phyloP scores from a whole-genome alignment of 2,888 invertebrate species.

The Lepidocyrtoides sp. region DNA sequence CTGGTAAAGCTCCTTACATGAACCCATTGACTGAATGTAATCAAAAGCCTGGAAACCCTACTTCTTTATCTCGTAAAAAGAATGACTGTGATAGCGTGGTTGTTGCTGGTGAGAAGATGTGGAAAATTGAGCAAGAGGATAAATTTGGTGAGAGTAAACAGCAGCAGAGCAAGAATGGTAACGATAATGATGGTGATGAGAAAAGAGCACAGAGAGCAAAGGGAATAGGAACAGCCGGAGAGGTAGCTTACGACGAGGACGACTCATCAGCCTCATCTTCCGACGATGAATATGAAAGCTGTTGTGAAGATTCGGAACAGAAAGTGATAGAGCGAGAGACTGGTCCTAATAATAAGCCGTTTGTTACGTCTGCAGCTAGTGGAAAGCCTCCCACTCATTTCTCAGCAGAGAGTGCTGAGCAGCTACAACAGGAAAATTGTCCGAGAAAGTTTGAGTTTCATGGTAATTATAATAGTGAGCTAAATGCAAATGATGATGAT shows the following conservation, averaged over 20 bases:
- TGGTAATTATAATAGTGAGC: conserved; percentile 76
- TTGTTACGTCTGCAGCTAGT: conserved; percentile 58
- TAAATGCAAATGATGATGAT: conserved; percentile 74
- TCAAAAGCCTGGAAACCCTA: conserved; percentile 81
- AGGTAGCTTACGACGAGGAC: conserved; percentile 45
- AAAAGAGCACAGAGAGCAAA: conserved; percentile 40
- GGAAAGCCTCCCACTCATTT: conserved; percentile 57
- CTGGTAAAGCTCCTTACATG: conserved; percentile 67
- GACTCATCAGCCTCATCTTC: conserved; percentile 71
- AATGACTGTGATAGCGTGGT: conserved; percentile 84
- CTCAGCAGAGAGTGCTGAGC: conserved; percentile 53
- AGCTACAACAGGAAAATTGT: conserved; percentile 44
- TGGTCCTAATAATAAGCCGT: conserved; percentile 71
- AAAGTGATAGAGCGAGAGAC: conserved; percentile 84
- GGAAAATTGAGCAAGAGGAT: conserved; percentile 71
- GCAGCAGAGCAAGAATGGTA: conserved; percentile 53
- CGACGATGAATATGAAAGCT: conserved; percentile 86
- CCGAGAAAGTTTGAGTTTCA: conserved; percentile 70
- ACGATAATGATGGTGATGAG: conserved; percentile 72
- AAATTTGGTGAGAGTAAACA: conserved; percentile 59
- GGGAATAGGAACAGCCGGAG: not conserved
- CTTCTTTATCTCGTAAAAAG: conserved; percentile 78
- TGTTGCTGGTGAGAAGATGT: conserved; percentile 84
- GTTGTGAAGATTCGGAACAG: conserved; percentile 85
- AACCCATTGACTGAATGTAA: conserved; percentile 77